A percentile compares a stretch with the other conserved stretches of the same genome.
These are phyloP conservation scores for Caradrina kadenii DNA, from an alignment of 2,888 invertebrate species.

Conservation along the genomic window DNA sequence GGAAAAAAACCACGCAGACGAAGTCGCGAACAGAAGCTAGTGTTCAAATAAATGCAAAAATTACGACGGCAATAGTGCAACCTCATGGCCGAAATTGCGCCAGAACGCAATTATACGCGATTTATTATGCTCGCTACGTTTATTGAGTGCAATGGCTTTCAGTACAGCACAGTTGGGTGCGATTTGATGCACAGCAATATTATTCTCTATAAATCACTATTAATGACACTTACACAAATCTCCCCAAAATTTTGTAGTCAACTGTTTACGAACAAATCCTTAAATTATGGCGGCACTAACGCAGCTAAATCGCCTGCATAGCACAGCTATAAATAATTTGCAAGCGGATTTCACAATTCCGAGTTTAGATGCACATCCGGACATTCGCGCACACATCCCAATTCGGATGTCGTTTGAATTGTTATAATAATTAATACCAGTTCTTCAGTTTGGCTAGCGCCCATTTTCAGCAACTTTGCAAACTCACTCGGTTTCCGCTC, in stretches of 20 bases:
- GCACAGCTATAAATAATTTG: slow-evolving; percentile 29
- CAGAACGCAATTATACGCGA: not conserved
- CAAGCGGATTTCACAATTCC: slow-evolving; percentile 31
- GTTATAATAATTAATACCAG: slow-evolving; percentile 27
- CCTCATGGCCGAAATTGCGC: not conserved
- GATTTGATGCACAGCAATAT: slow-evolving; percentile 14
- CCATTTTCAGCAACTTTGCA: slow-evolving; percentile 6
- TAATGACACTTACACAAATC: slow-evolving; percentile 8
- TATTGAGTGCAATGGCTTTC: not conserved
- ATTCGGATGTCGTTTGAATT: slow-evolving; percentile 23
- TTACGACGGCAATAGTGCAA: not conserved
- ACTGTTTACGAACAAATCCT: slow-evolving; percentile 19
- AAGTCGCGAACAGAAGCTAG: not conserved
- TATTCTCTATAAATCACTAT: slow-evolving; percentile 4
- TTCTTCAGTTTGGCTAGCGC: slow-evolving; percentile 13
- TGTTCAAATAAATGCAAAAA: slow-evolving; percentile 9
- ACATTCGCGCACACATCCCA: slow-evolving; percentile 16
- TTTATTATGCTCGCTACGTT: not conserved
- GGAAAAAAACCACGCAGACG: too few species aligned
- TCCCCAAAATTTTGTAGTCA: slow-evolving; percentile 19
- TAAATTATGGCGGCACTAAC: slow-evolving; percentile 15
- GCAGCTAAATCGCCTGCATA: slow-evolving; percentile 23
- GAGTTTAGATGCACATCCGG: slow-evolving; percentile 7
- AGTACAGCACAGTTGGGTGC: not conserved
- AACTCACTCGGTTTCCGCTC: slow-evolving; percentile 16